Percentiles rank a stretch among this genome's conserved stretches.
Conservation (phyloP, 2,113 vertebrate species). For the Megaleporinus macrocephalus region DNA sequence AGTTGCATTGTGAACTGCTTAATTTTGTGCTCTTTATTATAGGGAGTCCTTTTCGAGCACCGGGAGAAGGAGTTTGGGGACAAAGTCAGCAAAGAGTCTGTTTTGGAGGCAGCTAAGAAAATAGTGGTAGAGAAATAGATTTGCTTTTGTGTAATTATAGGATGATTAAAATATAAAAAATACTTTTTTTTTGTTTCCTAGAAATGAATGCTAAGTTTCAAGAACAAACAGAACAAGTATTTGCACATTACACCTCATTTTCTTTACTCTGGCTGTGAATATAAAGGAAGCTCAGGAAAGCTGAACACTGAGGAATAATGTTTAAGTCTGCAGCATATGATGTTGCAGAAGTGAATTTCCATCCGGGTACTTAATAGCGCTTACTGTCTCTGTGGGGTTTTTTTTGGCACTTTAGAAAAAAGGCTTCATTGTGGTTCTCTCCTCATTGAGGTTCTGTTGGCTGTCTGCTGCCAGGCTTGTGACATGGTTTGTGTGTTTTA, state of each 20-base stretch:
- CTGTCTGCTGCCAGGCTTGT: conserved; percentile 21
- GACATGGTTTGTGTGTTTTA: conserved; percentile 61
- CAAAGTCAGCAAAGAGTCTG: conserved; percentile 82
- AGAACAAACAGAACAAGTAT: neutral
- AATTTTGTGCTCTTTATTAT: conserved; percentile 10
- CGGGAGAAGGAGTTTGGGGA: conserved; percentile 95
- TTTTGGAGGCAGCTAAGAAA: conserved; percentile 88
- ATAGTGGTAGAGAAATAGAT: conserved; percentile 77
- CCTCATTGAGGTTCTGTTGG: conserved; percentile 27
- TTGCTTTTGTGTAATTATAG: neutral
- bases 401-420: conserved; percentile 38
- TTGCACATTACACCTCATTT: conserved; percentile 30
- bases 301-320: neutral
- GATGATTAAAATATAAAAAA: neutral
- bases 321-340: conserved; percentile 5
- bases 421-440: conserved; percentile 22
- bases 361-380: conserved; percentile 42
- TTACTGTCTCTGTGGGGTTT: conserved; percentile 9
- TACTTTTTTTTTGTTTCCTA: neutral
- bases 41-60: conserved; percentile 95
- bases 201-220: neutral
- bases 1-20: neutral
- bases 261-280: conserved; percentile 24
- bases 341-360: conserved; percentile 19
- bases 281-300: conserved; percentile 19